Evolutionary conservation across 2,113 vertebrate species (phyloP), one percentile per base, ranked within the genome.

Genomic region (Cercocebus atys): DNA sequence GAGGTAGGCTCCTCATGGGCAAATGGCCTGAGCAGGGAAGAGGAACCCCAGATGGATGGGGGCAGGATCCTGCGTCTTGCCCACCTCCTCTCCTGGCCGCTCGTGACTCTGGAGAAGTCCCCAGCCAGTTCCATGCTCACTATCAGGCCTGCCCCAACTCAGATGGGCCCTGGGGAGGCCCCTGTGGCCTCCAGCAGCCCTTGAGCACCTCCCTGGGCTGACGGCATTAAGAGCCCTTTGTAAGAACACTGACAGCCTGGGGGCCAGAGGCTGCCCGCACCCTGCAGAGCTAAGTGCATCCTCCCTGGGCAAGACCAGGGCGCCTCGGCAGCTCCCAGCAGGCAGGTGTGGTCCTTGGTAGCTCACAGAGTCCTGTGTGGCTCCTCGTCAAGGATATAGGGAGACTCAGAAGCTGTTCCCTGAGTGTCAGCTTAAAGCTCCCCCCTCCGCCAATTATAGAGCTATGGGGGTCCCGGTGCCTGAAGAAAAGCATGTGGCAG

Each of bases 401-500:
- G 30, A 20, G 7, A 2, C 5, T 0, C 18, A 6, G 55, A 20
- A 30, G 3, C 80, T n/a, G 17, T 32, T 0, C 0, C 61, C 23
- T 1, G 22, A 20, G 20, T 0, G 1, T 22, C 47, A n/a, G 52
- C 66, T 6, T 5, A 9, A 57, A 50, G 50, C 61, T 2, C 6
- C 0, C 1, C 9, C 6, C 0, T 1, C 7, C 0, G 20, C 38
- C 25, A 43, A 2, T 0, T 38, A 23, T 38, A 70, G 40, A 40
- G 0, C 38, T 43, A 1, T 8, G 32, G 25, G 4, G n/a, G 27
- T 25, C 17, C 20, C 20, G 50, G 2, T 8, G 45, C 57, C 22
- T 0, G 0, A 22, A 64, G 76, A 25, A 5, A 47, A 0, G 4
- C 35, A 27, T 0, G 0, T 8, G 14, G 12, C 11, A 12, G 38